phyloP scores from a whole-genome alignment of 1,140 invertebrate species.

The Argopecten irradians region DNA sequence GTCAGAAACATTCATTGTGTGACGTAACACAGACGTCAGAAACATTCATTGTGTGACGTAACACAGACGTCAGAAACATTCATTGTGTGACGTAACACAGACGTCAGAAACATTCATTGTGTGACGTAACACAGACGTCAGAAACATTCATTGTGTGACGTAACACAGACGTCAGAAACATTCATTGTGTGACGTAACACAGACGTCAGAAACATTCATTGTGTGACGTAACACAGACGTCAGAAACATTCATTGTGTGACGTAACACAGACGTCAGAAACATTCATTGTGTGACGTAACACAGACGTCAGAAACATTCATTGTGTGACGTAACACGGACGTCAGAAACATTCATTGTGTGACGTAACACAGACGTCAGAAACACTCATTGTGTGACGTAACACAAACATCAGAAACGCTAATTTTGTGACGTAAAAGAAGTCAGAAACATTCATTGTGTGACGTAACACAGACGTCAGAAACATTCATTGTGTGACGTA shows the following conservation, averaged over 20 bases:
- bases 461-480: background rate
- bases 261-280: background rate
- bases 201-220: background rate
- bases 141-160: background rate
- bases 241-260: background rate
- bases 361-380: background rate
- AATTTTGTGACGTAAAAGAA: too few relatives aligned
- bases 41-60: background rate
- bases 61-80: background rate
- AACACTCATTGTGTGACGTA: background rate
- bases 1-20: background rate
- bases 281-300: background rate
- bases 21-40: background rate
- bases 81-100: background rate
- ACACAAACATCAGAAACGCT: too few relatives aligned
- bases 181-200: background rate
- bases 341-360: background rate
- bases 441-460: background rate
- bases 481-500: background rate
- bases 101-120: background rate
- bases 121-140: background rate
- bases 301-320: background rate
- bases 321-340: background rate
- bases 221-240: background rate
- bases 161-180: background rate